phyloP scores from a whole-genome alignment of 2,113 vertebrate genomes.

The Mesoclemmys tuberculata region DNA sequence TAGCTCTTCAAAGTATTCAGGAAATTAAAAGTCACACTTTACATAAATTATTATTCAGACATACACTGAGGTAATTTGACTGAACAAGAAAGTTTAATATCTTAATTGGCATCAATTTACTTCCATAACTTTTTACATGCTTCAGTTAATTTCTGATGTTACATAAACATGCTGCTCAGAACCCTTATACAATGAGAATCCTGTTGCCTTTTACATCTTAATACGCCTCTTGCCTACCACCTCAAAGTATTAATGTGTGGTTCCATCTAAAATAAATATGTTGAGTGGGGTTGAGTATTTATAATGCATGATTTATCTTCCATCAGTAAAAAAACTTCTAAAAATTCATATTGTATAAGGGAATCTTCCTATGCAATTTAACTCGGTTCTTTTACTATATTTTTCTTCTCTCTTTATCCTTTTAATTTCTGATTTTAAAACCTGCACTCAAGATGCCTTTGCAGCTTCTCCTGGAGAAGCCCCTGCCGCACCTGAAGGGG shows the following conservation, averaged over 20 bases:
- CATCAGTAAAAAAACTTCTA: constrained; percentile 40
- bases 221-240: not conserved
- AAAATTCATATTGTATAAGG: constrained; percentile 83
- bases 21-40: not conserved
- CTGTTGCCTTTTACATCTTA: constrained; percentile 2
- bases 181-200: constrained; percentile 86
- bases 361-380: constrained; percentile 79
- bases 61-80: not conserved
- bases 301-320: constrained; percentile 53
- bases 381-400: constrained; percentile 83
- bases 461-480: constrained; percentile 97
- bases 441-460: constrained; percentile 94
- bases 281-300: not conserved
- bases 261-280: not conserved
- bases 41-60: not conserved
- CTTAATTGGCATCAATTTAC: constrained; percentile 41
- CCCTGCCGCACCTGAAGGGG: constrained; percentile 89
- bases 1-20: not conserved
- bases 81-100: constrained; percentile 54
- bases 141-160: constrained; percentile 63
- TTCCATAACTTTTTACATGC: constrained; percentile 56
- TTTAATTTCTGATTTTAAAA: constrained; percentile 84
- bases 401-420: constrained; percentile 83
- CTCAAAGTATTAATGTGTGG: not conserved
- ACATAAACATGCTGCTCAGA: constrained; percentile 76